Evolutionary conservation across 2,888 invertebrate species (phyloP).

Genomic region (Leucophora obtusa): DNA sequence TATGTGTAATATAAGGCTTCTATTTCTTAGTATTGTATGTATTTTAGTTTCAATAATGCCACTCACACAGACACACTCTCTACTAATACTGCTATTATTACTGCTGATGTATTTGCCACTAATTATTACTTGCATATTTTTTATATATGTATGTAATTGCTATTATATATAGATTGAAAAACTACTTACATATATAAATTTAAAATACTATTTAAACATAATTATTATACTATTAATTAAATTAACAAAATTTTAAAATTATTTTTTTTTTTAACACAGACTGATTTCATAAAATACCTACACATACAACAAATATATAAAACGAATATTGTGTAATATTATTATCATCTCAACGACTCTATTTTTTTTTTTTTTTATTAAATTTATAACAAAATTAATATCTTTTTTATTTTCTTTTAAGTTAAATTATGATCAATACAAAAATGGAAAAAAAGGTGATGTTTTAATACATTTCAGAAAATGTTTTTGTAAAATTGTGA

Average conservation of each 20-base stretch:
- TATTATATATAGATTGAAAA: conserved; percentile 32
- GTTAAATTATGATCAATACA: background rate
- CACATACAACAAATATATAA: conserved; percentile 24
- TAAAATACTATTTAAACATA: background rate
- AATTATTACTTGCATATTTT: background rate
- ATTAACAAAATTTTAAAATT: conserved; percentile 17
- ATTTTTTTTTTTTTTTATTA: conserved; percentile 18
- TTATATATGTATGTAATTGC: conserved; percentile 10
- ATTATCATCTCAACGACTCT: conserved; percentile 12
- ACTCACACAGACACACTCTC: background rate
- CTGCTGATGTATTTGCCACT: background rate
- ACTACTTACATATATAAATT: conserved; percentile 13
- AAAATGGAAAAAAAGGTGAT: background rate
- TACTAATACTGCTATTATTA: conserved; percentile 5
- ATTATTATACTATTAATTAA: conserved; percentile 8
- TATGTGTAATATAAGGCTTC: background rate
- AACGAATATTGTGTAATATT: conserved; percentile 22
- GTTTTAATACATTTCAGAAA: background rate
- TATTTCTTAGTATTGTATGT: background rate
- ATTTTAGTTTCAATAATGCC: background rate
- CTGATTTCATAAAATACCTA: conserved; percentile 58
- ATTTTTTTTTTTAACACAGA: conserved; percentile 51
- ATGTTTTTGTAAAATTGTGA: background rate
- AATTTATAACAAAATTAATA: conserved; percentile 4
- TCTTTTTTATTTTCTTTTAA: background rate